Percentiles rank a stretch among this genome's conserved stretches.
Evolutionary conservation across 2,888 invertebrate genomes (phyloP).

Genomic region (Polia nebulosa): DNA sequence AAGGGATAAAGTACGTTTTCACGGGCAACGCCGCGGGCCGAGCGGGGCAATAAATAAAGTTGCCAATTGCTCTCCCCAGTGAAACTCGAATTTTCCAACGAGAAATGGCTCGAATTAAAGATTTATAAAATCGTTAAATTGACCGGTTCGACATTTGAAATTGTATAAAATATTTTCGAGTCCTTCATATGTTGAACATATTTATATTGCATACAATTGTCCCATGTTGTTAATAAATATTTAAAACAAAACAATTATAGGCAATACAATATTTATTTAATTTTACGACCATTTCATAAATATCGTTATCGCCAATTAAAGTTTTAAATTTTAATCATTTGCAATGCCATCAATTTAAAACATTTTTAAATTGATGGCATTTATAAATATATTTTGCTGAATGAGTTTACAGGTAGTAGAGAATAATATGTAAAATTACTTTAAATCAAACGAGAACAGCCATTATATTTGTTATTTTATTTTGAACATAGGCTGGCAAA

Average conservation of each 20-base stretch:
- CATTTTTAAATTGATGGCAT: neutral
- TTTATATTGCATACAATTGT: slow-evolving; percentile 7
- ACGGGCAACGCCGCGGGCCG: slow-evolving; percentile 64
- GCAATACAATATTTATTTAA: slow-evolving; percentile 20
- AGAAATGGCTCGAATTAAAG: slow-evolving; percentile 52
- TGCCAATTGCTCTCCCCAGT: slow-evolving; percentile 62
- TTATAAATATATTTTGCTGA: neutral
- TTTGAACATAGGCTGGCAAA: neutral
- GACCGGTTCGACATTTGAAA: slow-evolving; percentile 37
- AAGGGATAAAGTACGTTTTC: slow-evolving; percentile 67
- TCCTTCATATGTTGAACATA: slow-evolving; percentile 10
- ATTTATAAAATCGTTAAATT: slow-evolving; percentile 60
- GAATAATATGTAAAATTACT: neutral
- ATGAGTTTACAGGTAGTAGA: neutral
- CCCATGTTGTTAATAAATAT: slow-evolving; percentile 15
- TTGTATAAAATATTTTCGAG: slow-evolving; percentile 25
- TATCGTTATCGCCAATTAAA: neutral
- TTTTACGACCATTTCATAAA: neutral
- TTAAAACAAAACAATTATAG: slow-evolving; percentile 2
- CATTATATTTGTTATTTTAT: neutral
- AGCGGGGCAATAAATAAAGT: slow-evolving; percentile 66
- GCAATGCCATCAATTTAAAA: too few species aligned
- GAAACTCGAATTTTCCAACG: slow-evolving; percentile 61
- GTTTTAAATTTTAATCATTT: neutral
- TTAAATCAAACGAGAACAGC: neutral